phyloP scores from a whole-genome alignment of 2,113 vertebrate genomes.

The Gobius niger region DNA sequence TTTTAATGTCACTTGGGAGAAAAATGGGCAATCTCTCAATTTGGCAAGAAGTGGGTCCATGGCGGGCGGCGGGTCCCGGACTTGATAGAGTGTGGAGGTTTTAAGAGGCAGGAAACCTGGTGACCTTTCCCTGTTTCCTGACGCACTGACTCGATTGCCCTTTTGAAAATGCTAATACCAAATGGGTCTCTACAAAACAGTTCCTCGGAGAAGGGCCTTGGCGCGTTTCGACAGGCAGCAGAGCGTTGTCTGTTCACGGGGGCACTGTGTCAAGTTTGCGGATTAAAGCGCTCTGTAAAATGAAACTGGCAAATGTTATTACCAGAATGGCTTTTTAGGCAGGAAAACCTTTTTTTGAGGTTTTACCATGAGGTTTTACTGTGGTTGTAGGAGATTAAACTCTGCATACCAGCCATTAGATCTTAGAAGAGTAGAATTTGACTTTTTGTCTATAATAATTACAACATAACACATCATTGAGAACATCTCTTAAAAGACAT shows the following conservation, averaged over 20 bases:
- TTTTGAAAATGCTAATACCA: constrained; percentile 78
- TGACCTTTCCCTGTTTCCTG: constrained; percentile 77
- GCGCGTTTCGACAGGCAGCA: constrained; percentile 52
- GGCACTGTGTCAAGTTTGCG: constrained; percentile 47
- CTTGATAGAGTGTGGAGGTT: constrained; percentile 70
- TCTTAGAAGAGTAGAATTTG: no score
- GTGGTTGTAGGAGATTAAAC: no score
- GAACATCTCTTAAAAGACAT: not conserved
- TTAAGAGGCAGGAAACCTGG: constrained; percentile 71
- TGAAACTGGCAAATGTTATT: constrained; percentile 15
- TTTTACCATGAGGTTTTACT: no score
- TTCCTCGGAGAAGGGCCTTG: constrained; percentile 59
- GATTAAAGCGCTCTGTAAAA: constrained; percentile 35
- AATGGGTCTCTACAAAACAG: constrained; percentile 62
- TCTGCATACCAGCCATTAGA: no score
- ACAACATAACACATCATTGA: no score
- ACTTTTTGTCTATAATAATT: no score
- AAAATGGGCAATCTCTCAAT: constrained; percentile 71
- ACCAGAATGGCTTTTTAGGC: not conserved
- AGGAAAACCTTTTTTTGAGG: constrained; percentile 16
- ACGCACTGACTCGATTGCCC: constrained; percentile 72
- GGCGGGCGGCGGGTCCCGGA: constrained; percentile 54
- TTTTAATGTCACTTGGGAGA: constrained; percentile 71
- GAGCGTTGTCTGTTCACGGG: constrained; percentile 40
- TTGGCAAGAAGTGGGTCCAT: constrained; percentile 55